A percentile compares a stretch with the other conserved stretches of the same genome.
phyloP scores from a whole-genome alignment of 2,888 invertebrate species.

The Aphodius sticticus region DNA sequence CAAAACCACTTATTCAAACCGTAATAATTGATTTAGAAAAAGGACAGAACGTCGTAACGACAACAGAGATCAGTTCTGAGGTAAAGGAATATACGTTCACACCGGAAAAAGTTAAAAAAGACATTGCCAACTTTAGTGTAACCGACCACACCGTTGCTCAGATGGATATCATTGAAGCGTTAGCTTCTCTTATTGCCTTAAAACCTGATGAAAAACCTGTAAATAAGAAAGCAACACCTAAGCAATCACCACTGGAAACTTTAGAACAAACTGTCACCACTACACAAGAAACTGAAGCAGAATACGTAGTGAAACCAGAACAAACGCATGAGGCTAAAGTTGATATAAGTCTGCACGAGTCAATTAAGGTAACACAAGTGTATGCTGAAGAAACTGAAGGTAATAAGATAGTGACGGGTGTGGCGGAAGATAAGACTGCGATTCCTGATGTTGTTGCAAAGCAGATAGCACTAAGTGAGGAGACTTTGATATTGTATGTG shows the following conservation, averaged over 20 bases:
- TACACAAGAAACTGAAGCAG: constrained; percentile 51
- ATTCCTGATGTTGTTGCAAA: constrained; percentile 59
- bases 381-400: constrained; percentile 55
- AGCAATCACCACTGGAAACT: constrained; percentile 50
- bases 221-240: constrained; percentile 43
- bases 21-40: constrained; percentile 35
- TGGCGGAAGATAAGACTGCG: constrained; percentile 60
- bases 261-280: constrained; percentile 49
- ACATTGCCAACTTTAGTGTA: constrained; percentile 47
- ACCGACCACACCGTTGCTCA: constrained; percentile 42
- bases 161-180: constrained; percentile 39
- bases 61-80: constrained; percentile 50
- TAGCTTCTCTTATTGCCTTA: constrained; percentile 38
- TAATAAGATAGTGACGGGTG: constrained; percentile 57
- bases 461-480: constrained; percentile 59
- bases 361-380: constrained; percentile 58
- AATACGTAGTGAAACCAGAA: constrained; percentile 43
- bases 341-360: constrained; percentile 47
- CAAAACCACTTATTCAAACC: constrained; percentile 31
- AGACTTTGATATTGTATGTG: constrained; percentile 51
- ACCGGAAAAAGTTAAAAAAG: constrained; percentile 46
- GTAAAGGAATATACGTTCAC: constrained; percentile 53
- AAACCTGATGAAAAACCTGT: constrained; percentile 31
- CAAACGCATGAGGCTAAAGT: constrained; percentile 37
- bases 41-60: constrained; percentile 44